Base-by-base conservation (phyloP, 2,113 vertebrate species). In the Leiothrix lutea region DNA sequence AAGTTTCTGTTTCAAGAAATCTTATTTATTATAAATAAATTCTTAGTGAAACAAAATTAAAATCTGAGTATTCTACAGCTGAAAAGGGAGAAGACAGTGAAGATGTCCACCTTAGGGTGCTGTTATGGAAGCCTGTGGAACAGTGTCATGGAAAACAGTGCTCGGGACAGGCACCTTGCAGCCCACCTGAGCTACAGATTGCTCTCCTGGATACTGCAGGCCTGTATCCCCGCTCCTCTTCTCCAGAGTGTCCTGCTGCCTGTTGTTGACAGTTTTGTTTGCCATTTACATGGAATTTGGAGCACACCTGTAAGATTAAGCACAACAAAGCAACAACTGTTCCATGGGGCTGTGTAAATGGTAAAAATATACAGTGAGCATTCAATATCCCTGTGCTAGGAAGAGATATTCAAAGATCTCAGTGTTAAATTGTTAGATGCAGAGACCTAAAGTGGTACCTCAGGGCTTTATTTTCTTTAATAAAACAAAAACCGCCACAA, bases 191-290 rank as follows among this genome's bases (percentile, higher is more conserved):
- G 21, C 16, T 16, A 6, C 51, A 48, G 15, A 12, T 22, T 54
- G 7, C 7, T 62, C 22, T 40, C 19, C 35, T 9, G 5, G 48
- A 8, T 31, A n/a, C 10, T 1, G 1, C 8, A 23, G 10, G 9
- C 3, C 14, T 11, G 3, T 28, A 35, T 29, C 26, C 38, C 42
- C 64, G 3, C 6, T 70, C 9, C 20, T 50, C 25, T 11, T 12
- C 26, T 42, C 23, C 2, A 7, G 33, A 62, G 24, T 25, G 13
- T 9, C 17, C 67, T 45, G 8, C 9, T 86, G 11, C 38, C 28
- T 36, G 19, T 6, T 24, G 3, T 20, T 29, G 21, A 47, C 8
- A 33, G 6, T 65, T 72, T 10, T 38, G 2, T 36, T 75, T 77
- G 14, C 38, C 22, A 36, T 72, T 79, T 73, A 13, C 6, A 2